Conservation (phyloP, 2,888 invertebrate genomes). For the Disparrhopalites patrizii region DNA sequence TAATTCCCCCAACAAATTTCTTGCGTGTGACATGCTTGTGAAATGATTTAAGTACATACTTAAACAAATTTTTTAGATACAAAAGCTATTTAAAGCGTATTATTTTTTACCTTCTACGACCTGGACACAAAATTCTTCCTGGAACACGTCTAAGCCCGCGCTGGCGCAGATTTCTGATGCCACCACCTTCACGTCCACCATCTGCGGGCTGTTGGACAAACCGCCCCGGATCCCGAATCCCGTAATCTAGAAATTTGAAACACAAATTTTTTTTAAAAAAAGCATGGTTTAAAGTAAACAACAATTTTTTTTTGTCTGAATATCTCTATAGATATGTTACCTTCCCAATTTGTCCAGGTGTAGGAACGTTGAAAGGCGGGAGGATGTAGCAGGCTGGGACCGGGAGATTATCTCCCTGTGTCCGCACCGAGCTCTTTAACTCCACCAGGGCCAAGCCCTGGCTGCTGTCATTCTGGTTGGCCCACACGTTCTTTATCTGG, state of each 20-base stretch:
- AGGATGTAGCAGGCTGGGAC: neutral
- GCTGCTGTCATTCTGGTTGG: neutral
- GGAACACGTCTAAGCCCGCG: neutral
- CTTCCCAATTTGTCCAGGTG: neutral
- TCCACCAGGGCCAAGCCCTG: neutral
- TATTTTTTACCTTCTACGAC: neutral
- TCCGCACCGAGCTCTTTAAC: neutral
- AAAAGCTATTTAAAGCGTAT: neutral
- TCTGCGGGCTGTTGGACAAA: neutral
- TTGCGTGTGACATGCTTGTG: no score
- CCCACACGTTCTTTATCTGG: conserved; percentile 1
- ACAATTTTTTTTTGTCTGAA: neutral
- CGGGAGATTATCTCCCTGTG: neutral
- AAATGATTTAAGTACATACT: no score
- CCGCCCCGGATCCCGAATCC: neutral
- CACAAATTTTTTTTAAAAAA: no score
- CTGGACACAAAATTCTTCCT: neutral
- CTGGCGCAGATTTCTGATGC: neutral
- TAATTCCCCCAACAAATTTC: no score
- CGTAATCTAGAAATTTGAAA: neutral
- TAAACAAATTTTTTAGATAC: no score
- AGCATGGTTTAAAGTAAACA: no score
- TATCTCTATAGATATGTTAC: neutral
- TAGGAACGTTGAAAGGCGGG: neutral
- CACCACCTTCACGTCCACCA: neutral